Conservation (phyloP, 2,113 vertebrate species). For the Serilophus lunatus region DNA sequence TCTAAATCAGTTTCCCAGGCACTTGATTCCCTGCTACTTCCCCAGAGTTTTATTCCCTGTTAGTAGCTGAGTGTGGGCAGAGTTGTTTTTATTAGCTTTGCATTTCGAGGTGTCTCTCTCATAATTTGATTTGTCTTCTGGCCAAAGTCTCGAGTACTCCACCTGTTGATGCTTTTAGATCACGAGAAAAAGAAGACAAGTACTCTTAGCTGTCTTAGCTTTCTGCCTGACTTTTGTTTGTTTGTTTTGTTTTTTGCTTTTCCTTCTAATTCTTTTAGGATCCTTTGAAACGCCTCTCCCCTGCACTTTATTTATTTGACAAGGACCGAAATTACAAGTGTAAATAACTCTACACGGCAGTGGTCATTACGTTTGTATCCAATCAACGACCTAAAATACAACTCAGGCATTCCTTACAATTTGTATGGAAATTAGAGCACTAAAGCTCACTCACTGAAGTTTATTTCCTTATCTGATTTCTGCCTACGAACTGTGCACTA, state of each 20-base stretch:
- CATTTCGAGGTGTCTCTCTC: background rate
- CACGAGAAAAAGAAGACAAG: background rate
- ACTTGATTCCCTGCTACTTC: background rate
- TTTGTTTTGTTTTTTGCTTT: too few species aligned
- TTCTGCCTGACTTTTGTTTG: fast-evolving
- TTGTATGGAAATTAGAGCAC: conserved; percentile 3
- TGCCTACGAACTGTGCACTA: background rate
- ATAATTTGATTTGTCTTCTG: background rate
- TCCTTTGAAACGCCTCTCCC: background rate
- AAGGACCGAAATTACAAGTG: background rate
- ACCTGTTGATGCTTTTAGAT: background rate
- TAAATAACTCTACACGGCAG: background rate
- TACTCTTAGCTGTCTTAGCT: too few species aligned
- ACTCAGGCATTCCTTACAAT: background rate
- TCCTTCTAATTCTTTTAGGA: background rate
- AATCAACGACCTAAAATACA: background rate
- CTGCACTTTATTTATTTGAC: background rate
- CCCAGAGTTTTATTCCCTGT: background rate
- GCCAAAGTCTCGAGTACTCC: background rate
- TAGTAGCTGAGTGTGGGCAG: background rate
- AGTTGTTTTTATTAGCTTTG: background rate
- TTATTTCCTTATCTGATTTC: background rate
- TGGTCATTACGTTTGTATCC: background rate
- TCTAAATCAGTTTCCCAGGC: background rate
- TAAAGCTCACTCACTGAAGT: background rate